A percentile compares a stretch with the other conserved stretches of the same genome.
These are phyloP conservation scores for Eutolmus rufibarbis DNA, from an alignment of 2,888 invertebrate genomes.

Conservation along the genomic window DNA sequence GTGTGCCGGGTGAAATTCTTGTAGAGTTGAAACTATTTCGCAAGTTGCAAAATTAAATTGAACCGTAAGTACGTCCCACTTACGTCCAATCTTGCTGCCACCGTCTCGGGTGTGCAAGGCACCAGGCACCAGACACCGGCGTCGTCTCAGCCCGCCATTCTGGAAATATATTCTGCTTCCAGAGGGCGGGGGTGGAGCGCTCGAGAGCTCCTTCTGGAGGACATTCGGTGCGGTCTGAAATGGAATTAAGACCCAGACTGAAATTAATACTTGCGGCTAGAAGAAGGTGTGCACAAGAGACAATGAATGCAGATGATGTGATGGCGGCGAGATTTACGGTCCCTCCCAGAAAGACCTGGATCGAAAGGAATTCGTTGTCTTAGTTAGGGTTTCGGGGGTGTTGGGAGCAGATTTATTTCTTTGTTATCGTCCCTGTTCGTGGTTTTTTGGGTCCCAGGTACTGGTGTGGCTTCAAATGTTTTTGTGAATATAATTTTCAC, in stretches of 20 bases:
- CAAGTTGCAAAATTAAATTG: conserved; percentile 28
- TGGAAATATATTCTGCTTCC: not conserved
- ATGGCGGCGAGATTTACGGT: not conserved
- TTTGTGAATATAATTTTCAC: not conserved
- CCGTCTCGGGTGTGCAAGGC: not conserved
- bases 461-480: not conserved
- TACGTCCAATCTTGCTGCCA: not conserved
- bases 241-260: not conserved
- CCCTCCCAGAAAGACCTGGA: not conserved
- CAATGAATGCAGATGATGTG: not conserved
- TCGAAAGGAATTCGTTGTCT: not conserved
- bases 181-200: not conserved
- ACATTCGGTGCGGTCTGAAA: not conserved
- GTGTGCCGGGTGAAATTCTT: not conserved
- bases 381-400: not conserved
- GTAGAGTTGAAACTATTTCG: conserved; percentile 20
- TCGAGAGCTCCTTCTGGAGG: not conserved
- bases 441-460: not conserved
- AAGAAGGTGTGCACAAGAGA: not conserved
- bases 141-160: not conserved
- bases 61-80: conserved; percentile 11
- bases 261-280: not conserved
- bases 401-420: not conserved
- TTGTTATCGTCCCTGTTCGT: not conserved
- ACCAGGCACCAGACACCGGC: not conserved